Evolutionary conservation across 1,140 invertebrate genomes (phyloP).

Genomic region (Apis dorsata): DNA sequence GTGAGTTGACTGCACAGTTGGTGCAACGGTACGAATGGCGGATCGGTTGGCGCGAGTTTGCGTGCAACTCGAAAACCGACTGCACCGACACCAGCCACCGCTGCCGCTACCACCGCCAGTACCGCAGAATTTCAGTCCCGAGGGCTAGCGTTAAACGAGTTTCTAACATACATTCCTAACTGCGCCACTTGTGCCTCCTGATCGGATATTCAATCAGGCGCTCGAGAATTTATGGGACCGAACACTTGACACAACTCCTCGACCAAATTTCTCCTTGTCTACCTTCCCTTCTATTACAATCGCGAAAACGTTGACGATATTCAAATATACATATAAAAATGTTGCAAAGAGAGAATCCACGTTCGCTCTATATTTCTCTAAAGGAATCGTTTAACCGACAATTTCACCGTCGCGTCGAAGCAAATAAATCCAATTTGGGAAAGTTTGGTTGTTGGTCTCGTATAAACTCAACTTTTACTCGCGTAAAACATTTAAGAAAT

Average conservation of each 20-base stretch:
- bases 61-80: conserved; percentile 51
- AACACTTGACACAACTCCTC: conserved; percentile 35
- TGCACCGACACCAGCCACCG: conserved; percentile 48
- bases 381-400: conserved; percentile 48
- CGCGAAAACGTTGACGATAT: too few species aligned
- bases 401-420: conserved; percentile 32
- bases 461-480: conserved; percentile 47
- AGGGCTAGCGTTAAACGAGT: conserved; percentile 63
- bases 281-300: not conserved
- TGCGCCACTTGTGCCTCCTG: conserved; percentile 55
- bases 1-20: conserved; percentile 38
- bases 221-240: conserved; percentile 49
- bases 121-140: conserved; percentile 65
- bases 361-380: not conserved
- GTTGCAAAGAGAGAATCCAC: too few species aligned
- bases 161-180: conserved; percentile 66
- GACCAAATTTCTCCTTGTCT: conserved; percentile 23
- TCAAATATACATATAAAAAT: too few species aligned
- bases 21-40: conserved; percentile 35
- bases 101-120: conserved; percentile 25
- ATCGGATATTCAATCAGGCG: conserved; percentile 66
- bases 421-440: conserved; percentile 54
- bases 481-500: conserved; percentile 49
- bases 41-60: conserved; percentile 59
- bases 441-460: conserved; percentile 13